Conservation (phyloP, 2,888 invertebrate genomes). For the Chouioia cunea region DNA sequence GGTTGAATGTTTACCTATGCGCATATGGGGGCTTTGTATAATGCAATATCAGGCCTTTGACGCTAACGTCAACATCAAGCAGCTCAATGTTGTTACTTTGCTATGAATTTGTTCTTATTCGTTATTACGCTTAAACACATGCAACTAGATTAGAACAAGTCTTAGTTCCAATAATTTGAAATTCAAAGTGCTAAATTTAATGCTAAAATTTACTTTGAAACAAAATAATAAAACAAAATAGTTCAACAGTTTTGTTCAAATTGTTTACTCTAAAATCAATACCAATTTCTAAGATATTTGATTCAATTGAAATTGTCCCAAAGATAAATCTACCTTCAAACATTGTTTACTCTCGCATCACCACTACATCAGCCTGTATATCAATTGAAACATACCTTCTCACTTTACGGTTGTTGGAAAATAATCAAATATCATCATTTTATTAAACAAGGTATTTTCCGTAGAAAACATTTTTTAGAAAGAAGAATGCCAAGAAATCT, state of each 20-base stretch:
- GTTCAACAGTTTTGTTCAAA: no score
- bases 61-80: slow-evolving; percentile 13
- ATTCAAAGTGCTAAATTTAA: no score
- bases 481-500: no score
- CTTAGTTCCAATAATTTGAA: no score
- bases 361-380: slow-evolving; percentile 30
- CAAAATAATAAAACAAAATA: no score
- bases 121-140: slow-evolving; percentile 4
- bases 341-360: slow-evolving; percentile 26
- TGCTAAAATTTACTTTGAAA: no score
- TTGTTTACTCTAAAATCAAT: no score
- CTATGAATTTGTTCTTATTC: background rate
- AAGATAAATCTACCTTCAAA: background rate
- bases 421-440: background rate
- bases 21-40: background rate
- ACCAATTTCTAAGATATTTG: no score
- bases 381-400: slow-evolving; percentile 37
- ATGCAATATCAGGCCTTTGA: slow-evolving; percentile 23
- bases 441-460: no score
- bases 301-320: no score
- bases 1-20: slow-evolving; percentile 17
- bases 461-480: no score
- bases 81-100: slow-evolving; percentile 1
- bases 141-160: background rate
- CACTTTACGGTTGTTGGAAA: slow-evolving; percentile 15